Percentiles rank a stretch among this genome's conserved stretches.
phyloP scores from a whole-genome alignment of 92 coral and sea anemone genomes.

The Nematostella vectensis region DNA sequence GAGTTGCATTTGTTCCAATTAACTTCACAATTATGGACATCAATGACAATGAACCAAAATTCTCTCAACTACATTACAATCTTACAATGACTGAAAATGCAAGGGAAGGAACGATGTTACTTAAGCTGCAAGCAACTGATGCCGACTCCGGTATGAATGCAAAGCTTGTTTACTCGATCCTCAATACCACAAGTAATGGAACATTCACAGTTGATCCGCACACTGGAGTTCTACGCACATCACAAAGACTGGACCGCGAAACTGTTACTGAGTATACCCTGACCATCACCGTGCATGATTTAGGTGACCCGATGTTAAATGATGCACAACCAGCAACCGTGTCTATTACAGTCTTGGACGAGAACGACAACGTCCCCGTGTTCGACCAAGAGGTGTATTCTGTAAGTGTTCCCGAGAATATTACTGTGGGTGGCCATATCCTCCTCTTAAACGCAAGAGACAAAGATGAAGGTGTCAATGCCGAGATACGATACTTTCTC shows the following conservation, averaged over 20 bases:
- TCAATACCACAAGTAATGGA: slow-evolving; percentile 4
- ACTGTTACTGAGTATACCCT: slow-evolving; percentile 19
- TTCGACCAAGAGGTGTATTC: slow-evolving; percentile 26
- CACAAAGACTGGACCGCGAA: slow-evolving; percentile 45
- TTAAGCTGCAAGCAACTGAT: slow-evolving; percentile 34
- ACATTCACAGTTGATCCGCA: slow-evolving; percentile 46
- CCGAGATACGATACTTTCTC: slow-evolving; percentile 26
- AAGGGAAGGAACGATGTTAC: slow-evolving; percentile 13
- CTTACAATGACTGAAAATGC: slow-evolving; percentile 32
- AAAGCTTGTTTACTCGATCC: slow-evolving; percentile 15
- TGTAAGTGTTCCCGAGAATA: slow-evolving; percentile 41
- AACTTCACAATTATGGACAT: slow-evolving; percentile 50
- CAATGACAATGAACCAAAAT: slow-evolving; percentile 62
- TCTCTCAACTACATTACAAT: slow-evolving; percentile 15
- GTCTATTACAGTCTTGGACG: slow-evolving; percentile 23
- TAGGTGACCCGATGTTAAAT: slow-evolving; percentile 2
- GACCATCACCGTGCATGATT: slow-evolving; percentile 53
- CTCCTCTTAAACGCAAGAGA: slow-evolving; percentile 26
- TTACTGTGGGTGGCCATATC: slow-evolving; percentile 14
- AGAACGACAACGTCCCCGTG: slow-evolving; percentile 50
- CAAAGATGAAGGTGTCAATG: slow-evolving; percentile 34
- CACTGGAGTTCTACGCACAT: slow-evolving; percentile 38
- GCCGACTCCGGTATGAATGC: slow-evolving; percentile 38
- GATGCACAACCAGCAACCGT: slow-evolving; percentile 6
- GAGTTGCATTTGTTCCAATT: slow-evolving; percentile 11